These are phyloP conservation scores for Drosophila pallidifrons DNA, from an alignment of 1,140 invertebrate genomes.

Conservation along the genomic window DNA sequence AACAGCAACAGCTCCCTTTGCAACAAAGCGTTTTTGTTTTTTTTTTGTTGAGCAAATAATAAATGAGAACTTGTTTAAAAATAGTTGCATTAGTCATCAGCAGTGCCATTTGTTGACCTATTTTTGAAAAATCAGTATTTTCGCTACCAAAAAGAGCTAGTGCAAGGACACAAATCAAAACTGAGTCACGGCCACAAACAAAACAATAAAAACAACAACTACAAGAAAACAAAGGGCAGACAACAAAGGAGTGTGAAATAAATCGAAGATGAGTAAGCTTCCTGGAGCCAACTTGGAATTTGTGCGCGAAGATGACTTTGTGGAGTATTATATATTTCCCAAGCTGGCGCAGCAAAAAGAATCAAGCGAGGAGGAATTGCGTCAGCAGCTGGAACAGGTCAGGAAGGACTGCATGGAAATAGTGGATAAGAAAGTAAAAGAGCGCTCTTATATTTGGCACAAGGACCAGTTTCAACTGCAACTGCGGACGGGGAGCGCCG, in stretches of 20 bases:
- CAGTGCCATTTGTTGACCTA: background rate
- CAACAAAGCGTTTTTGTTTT: slow-evolving; percentile 11
- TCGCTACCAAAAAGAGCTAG: background rate
- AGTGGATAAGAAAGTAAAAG: slow-evolving; percentile 81
- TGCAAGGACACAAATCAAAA: slow-evolving; percentile 24
- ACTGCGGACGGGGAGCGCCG: slow-evolving; percentile 74
- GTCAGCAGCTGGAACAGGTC: slow-evolving; percentile 78
- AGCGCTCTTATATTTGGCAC: slow-evolving; percentile 88
- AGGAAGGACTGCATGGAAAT: slow-evolving; percentile 85
- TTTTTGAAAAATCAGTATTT: background rate
- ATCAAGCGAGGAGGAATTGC: slow-evolving; percentile 55
- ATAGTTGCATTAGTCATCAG: background rate
- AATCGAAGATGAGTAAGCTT: slow-evolving; percentile 56
- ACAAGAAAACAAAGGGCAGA: slow-evolving; percentile 23
- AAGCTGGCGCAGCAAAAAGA: slow-evolving; percentile 59
- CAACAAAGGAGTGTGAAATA: slow-evolving; percentile 36
- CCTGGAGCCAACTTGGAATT: slow-evolving; percentile 85
- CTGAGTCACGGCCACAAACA: slow-evolving; percentile 44
- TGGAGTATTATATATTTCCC: slow-evolving; percentile 90
- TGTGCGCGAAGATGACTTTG: slow-evolving; percentile 88
- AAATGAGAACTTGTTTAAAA: slow-evolving; percentile 44
- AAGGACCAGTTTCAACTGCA: slow-evolving; percentile 88
- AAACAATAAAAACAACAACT: slow-evolving; percentile 2
- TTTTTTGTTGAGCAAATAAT: slow-evolving; percentile 21
- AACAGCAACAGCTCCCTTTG: slow-evolving; percentile 40